Base-by-base conservation (phyloP, 1,140 invertebrate genomes). In the Aphelenchoides besseyi region DNA sequence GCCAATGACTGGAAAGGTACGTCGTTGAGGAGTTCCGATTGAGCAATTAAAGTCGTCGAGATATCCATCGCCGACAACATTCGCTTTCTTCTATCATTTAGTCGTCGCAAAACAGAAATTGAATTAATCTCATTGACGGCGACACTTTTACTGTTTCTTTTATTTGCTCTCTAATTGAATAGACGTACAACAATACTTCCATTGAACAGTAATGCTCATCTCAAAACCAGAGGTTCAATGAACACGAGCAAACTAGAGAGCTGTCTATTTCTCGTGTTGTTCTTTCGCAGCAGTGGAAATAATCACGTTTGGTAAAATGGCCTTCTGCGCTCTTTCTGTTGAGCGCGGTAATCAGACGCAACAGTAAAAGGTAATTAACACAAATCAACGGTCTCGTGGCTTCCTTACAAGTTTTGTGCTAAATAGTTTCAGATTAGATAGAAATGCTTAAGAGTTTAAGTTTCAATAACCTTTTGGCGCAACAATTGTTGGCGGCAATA, bases 131-230 rank as follows among this genome's bases (percentile, higher is more conserved):
- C 41, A 48, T n/a, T n/a, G n/a, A 48, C 41, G 41, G 23, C 12
- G 12, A 48, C 41, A 48, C 41, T 48, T 48, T 48, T 48, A 48
- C 41, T n/a, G n/a, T n/a, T n/a, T n/a, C n/a, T n/a, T n/a, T n/a
- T n/a, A n/a, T n/a, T n/a, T n/a, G n/a, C n/a, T n/a, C n/a, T n/a
- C n/a, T n/a, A n/a, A n/a, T n/a, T n/a, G n/a, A n/a, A n/a, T n/a
- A n/a, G n/a, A n/a, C n/a, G n/a, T n/a, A n/a, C n/a, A n/a, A n/a
- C n/a, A n/a, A n/a, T n/a, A n/a, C n/a, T n/a, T n/a, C n/a, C n/a
- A n/a, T n/a, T n/a, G n/a, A n/a, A n/a, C n/a, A n/a, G n/a, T n/a
- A n/a, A n/a, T n/a, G n/a, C n/a, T n/a, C n/a, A n/a, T n/a, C n/a
- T n/a, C n/a, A n/a, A n/a, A n/a, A n/a, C n/a, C n/a, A n/a, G n/a